These are phyloP conservation scores for Procambarus virginalis DNA, from an alignment of 1,140 invertebrate species.

Conservation along the genomic window DNA sequence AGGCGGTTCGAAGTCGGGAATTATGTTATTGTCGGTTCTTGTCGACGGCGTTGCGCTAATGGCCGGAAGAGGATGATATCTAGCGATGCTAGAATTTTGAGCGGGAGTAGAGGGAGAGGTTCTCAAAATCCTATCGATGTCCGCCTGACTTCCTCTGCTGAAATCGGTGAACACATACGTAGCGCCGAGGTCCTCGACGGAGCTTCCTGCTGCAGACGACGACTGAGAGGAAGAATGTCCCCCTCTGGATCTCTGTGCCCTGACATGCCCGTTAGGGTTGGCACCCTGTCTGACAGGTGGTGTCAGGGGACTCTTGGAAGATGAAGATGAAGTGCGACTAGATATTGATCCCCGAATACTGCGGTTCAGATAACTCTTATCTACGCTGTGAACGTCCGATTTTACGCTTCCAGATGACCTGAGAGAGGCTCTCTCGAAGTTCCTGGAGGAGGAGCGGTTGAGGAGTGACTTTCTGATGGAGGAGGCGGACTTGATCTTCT, in stretches of 20 bases:
- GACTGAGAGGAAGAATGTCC: not conserved
- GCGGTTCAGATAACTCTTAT: constrained; percentile 1
- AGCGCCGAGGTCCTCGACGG: not conserved
- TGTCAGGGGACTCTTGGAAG: not conserved
- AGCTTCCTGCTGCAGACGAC: not conserved
- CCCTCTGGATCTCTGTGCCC: not conserved
- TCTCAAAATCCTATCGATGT: not conserved
- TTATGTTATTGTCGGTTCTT: constrained; percentile 3
- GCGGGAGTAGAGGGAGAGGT: constrained; percentile 12
- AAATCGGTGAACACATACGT: not conserved
- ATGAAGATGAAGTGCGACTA: not conserved
- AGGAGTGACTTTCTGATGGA: constrained; percentile 39
- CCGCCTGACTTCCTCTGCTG: not conserved
- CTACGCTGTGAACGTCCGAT: not conserved
- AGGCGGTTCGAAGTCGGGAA: constrained; percentile 5
- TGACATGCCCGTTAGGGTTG: not conserved
- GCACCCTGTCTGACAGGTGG: not conserved
- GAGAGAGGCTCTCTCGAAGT: not conserved
- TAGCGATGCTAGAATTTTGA: constrained; percentile 33
- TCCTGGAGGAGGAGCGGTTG: constrained; percentile 2
- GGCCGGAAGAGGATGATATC: constrained; percentile 35
- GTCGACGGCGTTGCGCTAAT: not conserved
- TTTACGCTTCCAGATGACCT: not conserved
- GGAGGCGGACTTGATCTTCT: constrained; percentile 29
- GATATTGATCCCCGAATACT: not conserved